Conservation (phyloP, 2,797 vertebrate genomes). For the Echeneis naucrates region DNA sequence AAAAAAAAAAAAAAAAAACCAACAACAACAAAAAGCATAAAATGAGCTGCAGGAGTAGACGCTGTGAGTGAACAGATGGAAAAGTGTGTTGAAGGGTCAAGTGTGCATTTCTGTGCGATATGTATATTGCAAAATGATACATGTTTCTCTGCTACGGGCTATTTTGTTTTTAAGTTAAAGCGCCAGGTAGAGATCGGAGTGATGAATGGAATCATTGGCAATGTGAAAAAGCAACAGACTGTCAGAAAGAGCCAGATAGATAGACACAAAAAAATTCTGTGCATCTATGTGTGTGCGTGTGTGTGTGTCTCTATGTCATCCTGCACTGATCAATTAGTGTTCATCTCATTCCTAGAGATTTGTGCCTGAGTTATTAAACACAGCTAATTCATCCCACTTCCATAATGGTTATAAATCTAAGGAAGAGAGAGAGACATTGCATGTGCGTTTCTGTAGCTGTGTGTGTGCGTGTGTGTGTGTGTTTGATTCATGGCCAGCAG, state of each 20-base stretch:
- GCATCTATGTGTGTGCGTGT: constrained; percentile 23
- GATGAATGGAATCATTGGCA: constrained; percentile 26
- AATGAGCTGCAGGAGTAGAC: constrained; percentile 45
- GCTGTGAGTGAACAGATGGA: constrained; percentile 73
- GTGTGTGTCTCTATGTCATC: constrained; percentile 17
- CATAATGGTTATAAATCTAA: constrained; percentile 97
- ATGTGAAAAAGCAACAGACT: constrained; percentile 33
- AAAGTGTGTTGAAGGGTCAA: constrained; percentile 55
- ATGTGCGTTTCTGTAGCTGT: constrained; percentile 52
- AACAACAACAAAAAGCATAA: constrained; percentile 44
- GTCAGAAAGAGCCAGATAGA: constrained; percentile 26
- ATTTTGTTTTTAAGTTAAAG: constrained; percentile 48
- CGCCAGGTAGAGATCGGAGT: constrained; percentile 29
- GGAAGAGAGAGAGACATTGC: constrained; percentile 50
- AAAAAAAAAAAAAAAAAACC: constrained; percentile 50
- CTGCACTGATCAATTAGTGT: constrained; percentile 91
- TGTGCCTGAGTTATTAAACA: constrained; percentile 98
- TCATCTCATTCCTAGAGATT: constrained; percentile 95
- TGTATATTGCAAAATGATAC: constrained; percentile 58
- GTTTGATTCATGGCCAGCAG: constrained; percentile 93
- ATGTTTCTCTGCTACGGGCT: constrained; percentile 61
- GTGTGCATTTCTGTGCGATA: constrained; percentile 34
- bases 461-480: constrained; percentile 54
- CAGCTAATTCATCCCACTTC: constrained; percentile 97
- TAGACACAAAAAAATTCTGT: constrained; percentile 13